A percentile compares a stretch with the other conserved stretches of the same genome.
Conservation (phyloP, 2,113 vertebrate species). For the Chlamydotis undulata region DNA sequence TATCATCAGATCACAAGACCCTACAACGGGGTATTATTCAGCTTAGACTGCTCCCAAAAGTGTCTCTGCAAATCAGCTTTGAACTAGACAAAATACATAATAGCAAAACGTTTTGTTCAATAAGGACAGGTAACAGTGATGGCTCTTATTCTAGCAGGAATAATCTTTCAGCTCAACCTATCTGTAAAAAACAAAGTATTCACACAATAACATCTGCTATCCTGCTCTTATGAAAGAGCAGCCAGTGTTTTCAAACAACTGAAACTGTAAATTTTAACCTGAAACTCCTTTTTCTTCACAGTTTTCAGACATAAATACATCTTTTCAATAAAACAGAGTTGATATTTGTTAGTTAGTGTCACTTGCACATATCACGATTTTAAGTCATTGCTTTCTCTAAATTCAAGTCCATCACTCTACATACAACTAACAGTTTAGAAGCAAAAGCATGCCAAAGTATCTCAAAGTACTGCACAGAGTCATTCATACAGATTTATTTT, state of each 20-base stretch:
- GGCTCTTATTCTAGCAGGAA: neutral
- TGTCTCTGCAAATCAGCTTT: neutral
- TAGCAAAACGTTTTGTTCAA: neutral
- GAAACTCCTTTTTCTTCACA: neutral
- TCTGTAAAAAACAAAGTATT: neutral
- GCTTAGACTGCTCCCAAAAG: neutral
- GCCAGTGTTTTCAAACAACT: neutral
- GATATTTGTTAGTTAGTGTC: neutral
- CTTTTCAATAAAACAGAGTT: neutral
- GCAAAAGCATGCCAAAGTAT: neutral
- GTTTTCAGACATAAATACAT: neutral
- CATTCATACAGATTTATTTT: neutral
- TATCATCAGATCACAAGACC: neutral
- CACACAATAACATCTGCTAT: neutral
- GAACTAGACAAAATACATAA: slow-evolving; percentile 27
- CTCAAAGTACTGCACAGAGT: neutral
- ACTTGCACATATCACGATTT: accelerated
- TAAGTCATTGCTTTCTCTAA: neutral
- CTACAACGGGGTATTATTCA: neutral
- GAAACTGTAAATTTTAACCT: neutral
- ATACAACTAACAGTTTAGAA: neutral
- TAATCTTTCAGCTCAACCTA: neutral
- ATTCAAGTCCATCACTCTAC: neutral
- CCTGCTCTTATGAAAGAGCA: neutral
- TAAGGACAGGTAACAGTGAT: neutral